Evolutionary conservation across 2,888 invertebrate species (phyloP).

Genomic region (Aspidiotus rigidus): DNA sequence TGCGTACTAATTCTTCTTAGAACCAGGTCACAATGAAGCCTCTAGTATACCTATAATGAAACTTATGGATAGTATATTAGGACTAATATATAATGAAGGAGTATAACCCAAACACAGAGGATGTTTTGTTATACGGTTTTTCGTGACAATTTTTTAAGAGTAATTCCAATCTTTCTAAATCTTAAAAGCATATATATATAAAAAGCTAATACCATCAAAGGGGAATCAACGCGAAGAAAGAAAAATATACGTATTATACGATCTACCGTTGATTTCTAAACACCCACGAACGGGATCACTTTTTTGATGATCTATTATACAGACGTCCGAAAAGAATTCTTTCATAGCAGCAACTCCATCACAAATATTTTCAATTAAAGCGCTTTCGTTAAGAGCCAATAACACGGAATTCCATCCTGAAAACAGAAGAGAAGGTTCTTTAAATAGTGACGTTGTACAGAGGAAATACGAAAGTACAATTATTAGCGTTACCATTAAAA

Average conservation of each 20-base stretch:
- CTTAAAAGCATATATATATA: background rate
- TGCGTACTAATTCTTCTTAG: too few species aligned
- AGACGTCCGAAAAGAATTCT: constrained; percentile 30
- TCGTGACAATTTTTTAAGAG: too few species aligned
- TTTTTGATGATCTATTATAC: constrained; percentile 11
- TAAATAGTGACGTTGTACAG: background rate
- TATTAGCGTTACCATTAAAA: too few species aligned
- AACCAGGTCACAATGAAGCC: too few species aligned
- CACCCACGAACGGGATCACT: constrained; percentile 6
- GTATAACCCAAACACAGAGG: too few species aligned
- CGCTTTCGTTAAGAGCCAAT: constrained; percentile 22
- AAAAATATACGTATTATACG: background rate
- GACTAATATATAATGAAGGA: too few species aligned
- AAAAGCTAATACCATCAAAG: too few species aligned
- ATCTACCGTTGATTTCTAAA: constrained; percentile 19
- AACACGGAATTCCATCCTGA: constrained; percentile 36
- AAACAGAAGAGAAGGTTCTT: background rate
- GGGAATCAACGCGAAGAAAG: too few species aligned
- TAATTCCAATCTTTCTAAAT: background rate
- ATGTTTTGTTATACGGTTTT: too few species aligned
- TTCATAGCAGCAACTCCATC: background rate
- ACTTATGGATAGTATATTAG: too few species aligned
- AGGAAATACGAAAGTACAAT: background rate
- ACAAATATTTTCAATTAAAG: constrained; percentile 15
- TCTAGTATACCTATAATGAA: too few species aligned